phyloP scores from a whole-genome alignment of 2,797 vertebrate genomes.

The Lophius americanus region DNA sequence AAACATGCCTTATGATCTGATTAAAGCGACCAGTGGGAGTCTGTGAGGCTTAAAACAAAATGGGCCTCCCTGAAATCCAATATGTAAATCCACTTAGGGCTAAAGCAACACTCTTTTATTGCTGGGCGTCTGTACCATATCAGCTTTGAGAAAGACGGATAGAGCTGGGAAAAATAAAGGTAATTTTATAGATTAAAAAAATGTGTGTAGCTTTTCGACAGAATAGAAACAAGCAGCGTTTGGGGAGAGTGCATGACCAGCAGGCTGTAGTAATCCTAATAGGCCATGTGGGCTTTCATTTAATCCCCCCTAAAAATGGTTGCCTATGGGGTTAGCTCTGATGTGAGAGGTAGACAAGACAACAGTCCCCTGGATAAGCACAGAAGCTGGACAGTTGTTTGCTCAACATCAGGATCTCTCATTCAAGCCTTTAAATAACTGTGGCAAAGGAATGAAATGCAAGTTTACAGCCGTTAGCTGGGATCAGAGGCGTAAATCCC shows the following conservation, averaged over 20 bases:
- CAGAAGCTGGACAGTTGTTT: slow-evolving; percentile 60
- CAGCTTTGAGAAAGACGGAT: slow-evolving; percentile 48
- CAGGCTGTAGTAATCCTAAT: slow-evolving; percentile 49
- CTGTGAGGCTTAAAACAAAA: slow-evolving; percentile 72
- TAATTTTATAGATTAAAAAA: slow-evolving; percentile 47
- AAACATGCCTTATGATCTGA: slow-evolving; percentile 82
- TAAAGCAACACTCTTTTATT: slow-evolving; percentile 46
- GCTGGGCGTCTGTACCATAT: slow-evolving; percentile 50
- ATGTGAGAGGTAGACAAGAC: slow-evolving; percentile 61
- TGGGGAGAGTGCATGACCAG: slow-evolving; percentile 33
- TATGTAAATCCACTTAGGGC: slow-evolving; percentile 84
- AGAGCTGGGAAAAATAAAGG: slow-evolving; percentile 28
- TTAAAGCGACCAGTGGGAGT: slow-evolving; percentile 78
- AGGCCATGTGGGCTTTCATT: slow-evolving; percentile 67
- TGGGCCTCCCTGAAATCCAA: slow-evolving; percentile 78
- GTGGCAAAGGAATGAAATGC: slow-evolving; percentile 23
- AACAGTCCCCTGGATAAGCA: slow-evolving; percentile 58
- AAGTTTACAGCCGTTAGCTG: slow-evolving; percentile 17
- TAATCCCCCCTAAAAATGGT: slow-evolving; percentile 58
- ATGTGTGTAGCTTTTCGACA: slow-evolving; percentile 42
- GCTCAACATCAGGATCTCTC: slow-evolving; percentile 39
- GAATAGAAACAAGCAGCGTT: slow-evolving; percentile 37
- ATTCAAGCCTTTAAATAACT: slow-evolving; percentile 58
- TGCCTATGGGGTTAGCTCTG: slow-evolving; percentile 56
- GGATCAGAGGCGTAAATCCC: no score